Conservation (phyloP, 1,140 invertebrate genomes). For the Mizuhopecten yessoensis region DNA sequence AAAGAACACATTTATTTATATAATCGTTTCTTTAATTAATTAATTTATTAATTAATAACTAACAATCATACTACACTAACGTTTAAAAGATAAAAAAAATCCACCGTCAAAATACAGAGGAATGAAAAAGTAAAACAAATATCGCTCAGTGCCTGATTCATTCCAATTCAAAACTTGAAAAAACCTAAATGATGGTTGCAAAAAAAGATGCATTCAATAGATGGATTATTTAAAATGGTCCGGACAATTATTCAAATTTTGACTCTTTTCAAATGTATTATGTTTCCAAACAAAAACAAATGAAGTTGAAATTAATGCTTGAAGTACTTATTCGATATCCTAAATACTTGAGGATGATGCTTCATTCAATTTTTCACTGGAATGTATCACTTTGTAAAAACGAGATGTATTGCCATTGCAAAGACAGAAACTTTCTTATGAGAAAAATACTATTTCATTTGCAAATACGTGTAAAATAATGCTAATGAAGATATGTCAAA, state of each 20-base stretch:
- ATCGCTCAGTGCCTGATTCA: not conserved
- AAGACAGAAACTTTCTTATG: too few relatives aligned
- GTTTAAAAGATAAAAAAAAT: conserved; percentile 30
- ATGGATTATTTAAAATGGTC: not conserved
- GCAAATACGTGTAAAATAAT: too few relatives aligned
- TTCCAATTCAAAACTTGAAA: not conserved
- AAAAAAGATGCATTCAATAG: not conserved
- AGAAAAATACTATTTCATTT: too few relatives aligned
- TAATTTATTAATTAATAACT: not conserved
- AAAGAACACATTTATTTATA: conserved; percentile 36
- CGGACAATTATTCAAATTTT: not conserved
- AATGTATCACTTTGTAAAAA: too few relatives aligned
- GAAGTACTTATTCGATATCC: too few relatives aligned
- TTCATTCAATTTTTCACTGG: too few relatives aligned
- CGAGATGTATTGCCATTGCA: too few relatives aligned
- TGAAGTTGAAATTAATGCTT: too few relatives aligned
- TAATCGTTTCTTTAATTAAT: conserved; percentile 36
- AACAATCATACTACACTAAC: conserved; percentile 39
- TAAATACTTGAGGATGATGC: too few relatives aligned
- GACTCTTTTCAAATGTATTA: too few relatives aligned
- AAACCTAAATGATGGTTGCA: not conserved
- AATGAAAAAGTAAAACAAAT: not conserved
- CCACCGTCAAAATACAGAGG: conserved; percentile 19
- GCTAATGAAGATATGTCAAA: too few relatives aligned
- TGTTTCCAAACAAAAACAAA: too few relatives aligned